Conservation (phyloP, 92 coral and sea anemone genomes). For the Palythoa caribaeorum region DNA sequence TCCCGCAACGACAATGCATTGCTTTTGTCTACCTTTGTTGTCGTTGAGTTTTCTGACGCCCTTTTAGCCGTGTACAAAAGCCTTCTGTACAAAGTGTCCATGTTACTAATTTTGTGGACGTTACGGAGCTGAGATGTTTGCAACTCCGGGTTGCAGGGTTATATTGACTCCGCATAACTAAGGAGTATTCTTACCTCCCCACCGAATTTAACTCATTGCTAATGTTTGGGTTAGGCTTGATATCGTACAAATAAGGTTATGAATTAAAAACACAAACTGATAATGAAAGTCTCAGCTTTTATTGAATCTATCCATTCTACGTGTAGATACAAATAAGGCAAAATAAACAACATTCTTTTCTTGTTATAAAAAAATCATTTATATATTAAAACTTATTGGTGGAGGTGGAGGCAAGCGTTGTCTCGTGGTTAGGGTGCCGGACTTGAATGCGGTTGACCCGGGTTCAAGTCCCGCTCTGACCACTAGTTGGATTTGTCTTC, state of each 20-base stretch:
- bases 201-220: background rate
- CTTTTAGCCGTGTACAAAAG: too few species aligned
- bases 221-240: conserved; percentile 8
- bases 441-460: too few species aligned
- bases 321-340: conserved; percentile 7
- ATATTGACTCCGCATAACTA: conserved; percentile 5
- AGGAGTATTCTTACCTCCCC: conserved; percentile 3
- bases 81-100: too few species aligned
- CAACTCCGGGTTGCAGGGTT: background rate
- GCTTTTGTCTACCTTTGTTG: background rate
- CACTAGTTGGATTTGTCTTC: too few species aligned
- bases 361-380: background rate
- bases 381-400: background rate
- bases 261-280: conserved; percentile 6
- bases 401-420: too few species aligned
- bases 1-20: conserved; percentile 31
- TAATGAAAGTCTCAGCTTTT: conserved; percentile 2
- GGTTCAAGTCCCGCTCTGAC: too few species aligned
- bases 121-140: conserved; percentile 49
- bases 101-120: conserved; percentile 39
- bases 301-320: conserved; percentile 6
- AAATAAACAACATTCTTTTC: conserved; percentile 3
- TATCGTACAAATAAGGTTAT: conserved; percentile 3
- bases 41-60: too few species aligned
- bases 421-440: too few species aligned